Evolutionary conservation across 2,888 invertebrate species (phyloP), one percentile per base, ranked within the genome.

Genomic region (Nomada ruficornis): DNA sequence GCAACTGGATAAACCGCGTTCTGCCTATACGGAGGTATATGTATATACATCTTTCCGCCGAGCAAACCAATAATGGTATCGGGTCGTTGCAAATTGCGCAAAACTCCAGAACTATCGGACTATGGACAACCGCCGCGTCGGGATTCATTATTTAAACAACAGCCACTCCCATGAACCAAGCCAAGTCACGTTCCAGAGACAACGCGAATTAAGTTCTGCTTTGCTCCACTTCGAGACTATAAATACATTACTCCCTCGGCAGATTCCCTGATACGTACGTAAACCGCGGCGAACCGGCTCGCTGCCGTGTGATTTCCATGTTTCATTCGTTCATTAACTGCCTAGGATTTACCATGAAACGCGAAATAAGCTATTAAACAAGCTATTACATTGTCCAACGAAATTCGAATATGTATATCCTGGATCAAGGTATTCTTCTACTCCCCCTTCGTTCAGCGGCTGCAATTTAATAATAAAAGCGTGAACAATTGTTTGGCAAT

Each of bases 81-180:
- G 3, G 54, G 11, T 42, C 29, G 59, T 26, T n/a, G 2, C 15
- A 60, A 62, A 65, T 76, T 75, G 9, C 26, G 1, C 42, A 44
- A 50, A 68, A 64, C 64, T 47, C 10, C 69, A 4, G 4, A 64
- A 70, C 63, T 78, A 78, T 78, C 78, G 29, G 11, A 29, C 23
- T 54, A 69, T 69, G 57, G 69, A 47, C 47, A n/a, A 36, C 0
- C 5, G 59, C 9, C 13, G 59, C 26, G 29, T 4, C 59, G 23
- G 47, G 44, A 29, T n/a, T 68, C 68, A 68, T 77, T 50, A 54
- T 69, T 64, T 23, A 69, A 70, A 44, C 44, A 29, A 68, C 36
- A 7, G 42, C 20, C 29, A 15, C 47, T 11, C 26, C 59, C 13
- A 57, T 23, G 20, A 18, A 18, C 9, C 18, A 15, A 63, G 15